Percentiles rank a stretch among this genome's conserved stretches.
Conservation (phyloP, 2,113 vertebrate genomes). For the Bubo blakistoni region DNA sequence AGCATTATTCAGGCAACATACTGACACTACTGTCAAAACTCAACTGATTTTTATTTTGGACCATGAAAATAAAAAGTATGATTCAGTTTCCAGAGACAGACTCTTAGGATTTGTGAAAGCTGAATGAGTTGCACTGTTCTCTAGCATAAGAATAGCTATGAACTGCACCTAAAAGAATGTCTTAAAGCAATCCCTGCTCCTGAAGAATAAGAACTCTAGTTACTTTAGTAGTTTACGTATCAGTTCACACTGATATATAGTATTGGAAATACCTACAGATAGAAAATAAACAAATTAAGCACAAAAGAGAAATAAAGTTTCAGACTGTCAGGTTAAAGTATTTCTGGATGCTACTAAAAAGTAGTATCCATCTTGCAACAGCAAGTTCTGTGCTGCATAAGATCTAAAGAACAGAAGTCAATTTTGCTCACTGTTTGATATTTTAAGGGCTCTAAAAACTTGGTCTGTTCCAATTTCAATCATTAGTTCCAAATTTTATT, state of each 20-base stretch:
- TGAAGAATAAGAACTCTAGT: not conserved
- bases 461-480: not conserved
- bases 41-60: not conserved
- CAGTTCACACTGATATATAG: not conserved
- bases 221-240: not conserved
- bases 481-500: not conserved
- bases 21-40: not conserved
- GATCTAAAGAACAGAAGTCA: not conserved
- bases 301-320: not conserved
- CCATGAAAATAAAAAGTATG: not conserved
- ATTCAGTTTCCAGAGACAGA: not conserved
- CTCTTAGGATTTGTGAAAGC: not conserved
- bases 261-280: not conserved
- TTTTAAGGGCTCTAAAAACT: not conserved
- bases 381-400: not conserved
- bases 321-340: not conserved
- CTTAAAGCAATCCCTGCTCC: not conserved
- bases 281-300: not conserved
- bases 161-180: not conserved
- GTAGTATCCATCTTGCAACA: not conserved
- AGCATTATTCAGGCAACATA: not conserved
- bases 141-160: constrained; percentile 23
- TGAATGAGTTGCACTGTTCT: not conserved
- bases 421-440: not conserved
- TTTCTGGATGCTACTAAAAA: not conserved